Conservation (phyloP, 2,113 vertebrate genomes). For the Corythaeola cristata region DNA sequence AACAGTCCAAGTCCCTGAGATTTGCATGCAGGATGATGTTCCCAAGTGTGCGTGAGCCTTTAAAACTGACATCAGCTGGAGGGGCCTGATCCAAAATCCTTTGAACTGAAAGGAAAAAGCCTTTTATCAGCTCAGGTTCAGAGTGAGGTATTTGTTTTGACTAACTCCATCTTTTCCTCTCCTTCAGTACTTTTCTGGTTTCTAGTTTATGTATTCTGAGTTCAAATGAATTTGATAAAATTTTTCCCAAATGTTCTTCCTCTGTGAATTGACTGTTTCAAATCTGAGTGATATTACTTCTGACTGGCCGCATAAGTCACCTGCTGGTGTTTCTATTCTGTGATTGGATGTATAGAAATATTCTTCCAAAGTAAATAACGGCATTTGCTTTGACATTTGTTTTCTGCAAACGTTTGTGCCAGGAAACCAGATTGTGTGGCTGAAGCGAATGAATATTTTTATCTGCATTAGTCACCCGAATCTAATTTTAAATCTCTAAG, state of each 20-base stretch:
- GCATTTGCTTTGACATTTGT: conserved; percentile 32
- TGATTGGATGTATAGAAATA: conserved; percentile 7
- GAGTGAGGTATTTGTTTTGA: not conserved
- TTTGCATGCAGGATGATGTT: not conserved
- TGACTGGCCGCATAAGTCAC: conserved; percentile 20
- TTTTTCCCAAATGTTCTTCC: not conserved
- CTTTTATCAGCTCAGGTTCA: not conserved
- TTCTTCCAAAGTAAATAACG: not conserved
- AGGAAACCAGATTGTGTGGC: conserved; percentile 35
- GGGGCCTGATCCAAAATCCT: not conserved
- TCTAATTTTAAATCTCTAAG: conserved; percentile 43
- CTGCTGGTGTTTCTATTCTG: not conserved
- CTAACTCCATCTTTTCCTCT: not conserved
- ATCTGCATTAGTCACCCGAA: conserved; percentile 42
- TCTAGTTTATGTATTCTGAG: not conserved
- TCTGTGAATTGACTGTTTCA: not conserved
- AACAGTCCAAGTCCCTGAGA: not conserved
- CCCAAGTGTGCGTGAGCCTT: not conserved
- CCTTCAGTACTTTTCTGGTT: not conserved
- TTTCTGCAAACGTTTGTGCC: conserved; percentile 25
- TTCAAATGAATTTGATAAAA: not conserved
- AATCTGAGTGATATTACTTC: not conserved
- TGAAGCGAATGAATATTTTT: conserved; percentile 40
- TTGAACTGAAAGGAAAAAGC: not conserved
- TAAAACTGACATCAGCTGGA: not conserved